These are phyloP conservation scores for Phymorhynchus buccinoides DNA, from an alignment of 1,140 invertebrate genomes.

Conservation along the genomic window DNA sequence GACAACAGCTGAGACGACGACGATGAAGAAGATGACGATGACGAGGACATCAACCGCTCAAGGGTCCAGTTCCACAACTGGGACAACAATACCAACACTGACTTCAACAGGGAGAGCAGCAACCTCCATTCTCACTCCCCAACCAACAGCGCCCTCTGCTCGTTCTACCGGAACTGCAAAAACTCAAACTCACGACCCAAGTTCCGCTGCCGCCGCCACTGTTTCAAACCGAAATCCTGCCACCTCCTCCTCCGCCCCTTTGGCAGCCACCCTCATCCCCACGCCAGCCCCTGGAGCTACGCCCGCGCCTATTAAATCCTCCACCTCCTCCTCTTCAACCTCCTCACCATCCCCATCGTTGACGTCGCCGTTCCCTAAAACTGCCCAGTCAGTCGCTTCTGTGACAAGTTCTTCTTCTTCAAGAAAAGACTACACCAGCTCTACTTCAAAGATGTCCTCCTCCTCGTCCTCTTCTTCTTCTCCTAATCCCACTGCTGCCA, in stretches of 20 bases:
- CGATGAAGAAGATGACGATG: not conserved
- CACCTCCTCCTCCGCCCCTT: constrained; percentile 26
- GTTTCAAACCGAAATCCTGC: no score
- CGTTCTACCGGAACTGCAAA: no score
- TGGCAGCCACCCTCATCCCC: no score
- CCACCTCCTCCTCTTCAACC: constrained; percentile 25
- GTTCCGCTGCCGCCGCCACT: no score
- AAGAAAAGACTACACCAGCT: constrained; percentile 23
- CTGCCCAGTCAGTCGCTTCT: no score
- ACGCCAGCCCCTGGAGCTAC: constrained; percentile 8
- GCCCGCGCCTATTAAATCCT: constrained; percentile 17
- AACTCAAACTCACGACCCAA: no score
- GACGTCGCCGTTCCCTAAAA: constrained; percentile 14
- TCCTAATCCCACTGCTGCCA: not conserved
- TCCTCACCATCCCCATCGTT: constrained; percentile 30
- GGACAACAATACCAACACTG: not conserved
- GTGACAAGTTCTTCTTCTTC: no score
- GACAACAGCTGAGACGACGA: constrained; percentile 35
- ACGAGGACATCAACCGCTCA: not conserved
- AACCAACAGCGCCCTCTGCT: constrained; percentile 15
- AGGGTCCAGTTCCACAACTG: not conserved
- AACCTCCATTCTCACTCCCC: not conserved
- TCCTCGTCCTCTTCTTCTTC: not conserved
- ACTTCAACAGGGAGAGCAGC: not conserved
- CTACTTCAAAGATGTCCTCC: constrained; percentile 10